Conservation (phyloP, 2,888 invertebrate genomes). For the Bimastos eiseni region DNA sequence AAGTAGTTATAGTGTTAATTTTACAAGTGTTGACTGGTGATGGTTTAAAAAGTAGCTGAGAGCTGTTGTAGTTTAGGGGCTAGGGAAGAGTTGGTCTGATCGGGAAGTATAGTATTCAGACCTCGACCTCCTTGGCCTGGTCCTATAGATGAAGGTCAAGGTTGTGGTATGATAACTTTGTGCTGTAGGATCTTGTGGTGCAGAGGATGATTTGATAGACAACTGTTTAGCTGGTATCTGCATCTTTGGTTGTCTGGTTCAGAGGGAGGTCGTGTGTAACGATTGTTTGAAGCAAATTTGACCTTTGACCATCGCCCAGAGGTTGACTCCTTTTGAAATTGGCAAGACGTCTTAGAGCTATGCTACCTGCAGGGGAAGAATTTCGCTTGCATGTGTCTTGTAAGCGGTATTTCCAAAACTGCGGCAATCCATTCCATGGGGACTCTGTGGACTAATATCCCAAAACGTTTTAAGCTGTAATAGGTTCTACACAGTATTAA, state of each 20-base stretch:
- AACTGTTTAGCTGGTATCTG: background rate
- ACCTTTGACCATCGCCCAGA: background rate
- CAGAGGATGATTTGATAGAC: background rate
- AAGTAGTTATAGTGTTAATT: background rate
- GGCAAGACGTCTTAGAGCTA: background rate
- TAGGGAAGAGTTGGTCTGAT: background rate
- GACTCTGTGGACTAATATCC: background rate
- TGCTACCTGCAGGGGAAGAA: background rate
- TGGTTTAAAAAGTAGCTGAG: background rate
- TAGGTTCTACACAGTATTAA: background rate
- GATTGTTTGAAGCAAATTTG: background rate
- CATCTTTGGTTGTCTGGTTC: background rate
- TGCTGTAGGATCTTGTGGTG: background rate
- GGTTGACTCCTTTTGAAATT: background rate
- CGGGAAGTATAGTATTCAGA: too few species aligned
- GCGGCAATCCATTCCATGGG: too few species aligned
- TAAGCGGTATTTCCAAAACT: background rate
- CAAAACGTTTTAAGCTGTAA: background rate
- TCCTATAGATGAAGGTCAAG: background rate
- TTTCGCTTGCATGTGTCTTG: background rate
- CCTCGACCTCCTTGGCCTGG: too few species aligned
- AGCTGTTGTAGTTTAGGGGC: background rate
- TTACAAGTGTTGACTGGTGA: background rate
- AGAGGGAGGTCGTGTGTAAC: background rate
- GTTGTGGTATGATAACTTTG: background rate